These are phyloP conservation scores for Pelobates cultripes DNA, from an alignment of 2,797 vertebrate species.

Conservation along the genomic window DNA sequence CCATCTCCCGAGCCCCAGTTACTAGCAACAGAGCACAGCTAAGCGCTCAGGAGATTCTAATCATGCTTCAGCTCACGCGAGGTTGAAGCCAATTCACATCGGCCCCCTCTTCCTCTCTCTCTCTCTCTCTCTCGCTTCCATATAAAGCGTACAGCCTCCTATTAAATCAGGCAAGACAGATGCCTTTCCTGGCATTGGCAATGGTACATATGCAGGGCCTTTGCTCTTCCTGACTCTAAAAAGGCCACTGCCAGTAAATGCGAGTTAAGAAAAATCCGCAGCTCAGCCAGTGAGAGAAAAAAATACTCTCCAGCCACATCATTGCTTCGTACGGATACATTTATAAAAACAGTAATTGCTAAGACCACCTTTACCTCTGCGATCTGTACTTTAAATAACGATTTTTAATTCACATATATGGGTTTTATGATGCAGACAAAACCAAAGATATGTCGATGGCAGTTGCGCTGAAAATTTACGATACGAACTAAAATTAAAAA, in stretches of 20 bases:
- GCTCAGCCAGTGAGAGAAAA: background rate
- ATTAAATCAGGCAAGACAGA: conserved; percentile 41
- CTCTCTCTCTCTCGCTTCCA: conserved; percentile 2
- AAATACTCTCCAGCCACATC: background rate
- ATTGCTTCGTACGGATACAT: no score
- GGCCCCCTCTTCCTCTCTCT: conserved; percentile 31
- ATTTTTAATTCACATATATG: no score
- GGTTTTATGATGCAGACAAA: no score
- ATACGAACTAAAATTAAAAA: no score
- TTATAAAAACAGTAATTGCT: no score
- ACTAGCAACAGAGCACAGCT: conserved; percentile 61
- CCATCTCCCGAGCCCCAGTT: conserved; percentile 71
- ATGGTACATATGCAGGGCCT: conserved; percentile 34
- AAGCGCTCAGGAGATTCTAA: conserved; percentile 61
- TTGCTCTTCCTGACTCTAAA: conserved; percentile 32
- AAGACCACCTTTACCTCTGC: no score
- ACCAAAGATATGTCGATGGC: no score
- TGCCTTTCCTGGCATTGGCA: conserved; percentile 45
- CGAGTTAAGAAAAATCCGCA: no score
- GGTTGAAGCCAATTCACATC: conserved; percentile 35
- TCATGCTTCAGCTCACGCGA: conserved; percentile 58
- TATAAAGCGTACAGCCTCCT: conserved; percentile 6
- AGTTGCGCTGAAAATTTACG: no score
- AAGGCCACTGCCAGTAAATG: conserved; percentile 5
- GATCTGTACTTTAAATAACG: no score